These are phyloP conservation scores for Hyla sarda DNA, from an alignment of 2,113 vertebrate species.

Conservation along the genomic window DNA sequence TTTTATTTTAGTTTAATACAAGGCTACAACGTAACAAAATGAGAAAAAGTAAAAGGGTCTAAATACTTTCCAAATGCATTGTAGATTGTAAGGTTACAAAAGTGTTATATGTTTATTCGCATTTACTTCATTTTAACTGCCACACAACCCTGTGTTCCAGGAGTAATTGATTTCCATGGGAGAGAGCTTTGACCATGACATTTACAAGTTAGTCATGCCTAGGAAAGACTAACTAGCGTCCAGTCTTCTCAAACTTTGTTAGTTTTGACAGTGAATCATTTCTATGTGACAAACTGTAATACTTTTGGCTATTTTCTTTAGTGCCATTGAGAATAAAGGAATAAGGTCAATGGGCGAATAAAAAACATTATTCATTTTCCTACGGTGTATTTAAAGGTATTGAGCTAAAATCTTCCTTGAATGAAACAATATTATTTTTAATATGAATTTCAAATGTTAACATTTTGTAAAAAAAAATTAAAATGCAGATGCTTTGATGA, in stretches of 20 bases:
- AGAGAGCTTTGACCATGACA: not conserved
- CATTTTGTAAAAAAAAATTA: too few relatives aligned
- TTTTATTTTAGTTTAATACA: too few relatives aligned
- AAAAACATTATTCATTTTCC: not conserved
- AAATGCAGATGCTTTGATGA: too few relatives aligned
- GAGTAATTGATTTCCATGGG: not conserved
- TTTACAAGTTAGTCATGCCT: not conserved
- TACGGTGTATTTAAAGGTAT: not conserved
- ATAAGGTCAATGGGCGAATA: constrained; percentile 26
- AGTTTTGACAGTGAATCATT: not conserved
- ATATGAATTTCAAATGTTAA: too few relatives aligned
- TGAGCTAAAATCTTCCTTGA: not conserved
- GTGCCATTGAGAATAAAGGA: constrained; percentile 1
- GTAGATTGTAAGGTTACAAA: not conserved
- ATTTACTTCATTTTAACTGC: not conserved
- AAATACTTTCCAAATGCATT: too few relatives aligned
- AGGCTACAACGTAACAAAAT: too few relatives aligned
- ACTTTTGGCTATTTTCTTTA: not conserved
- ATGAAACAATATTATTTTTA: not conserved
- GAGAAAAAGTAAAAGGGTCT: too few relatives aligned
- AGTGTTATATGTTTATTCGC: not conserved
- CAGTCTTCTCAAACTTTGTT: not conserved
- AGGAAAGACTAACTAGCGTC: not conserved
- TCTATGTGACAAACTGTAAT: constrained; percentile 12
- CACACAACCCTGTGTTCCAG: not conserved